These are phyloP conservation scores for Acomys russatus DNA, from an alignment of 2,797 vertebrate genomes.

Conservation along the genomic window DNA sequence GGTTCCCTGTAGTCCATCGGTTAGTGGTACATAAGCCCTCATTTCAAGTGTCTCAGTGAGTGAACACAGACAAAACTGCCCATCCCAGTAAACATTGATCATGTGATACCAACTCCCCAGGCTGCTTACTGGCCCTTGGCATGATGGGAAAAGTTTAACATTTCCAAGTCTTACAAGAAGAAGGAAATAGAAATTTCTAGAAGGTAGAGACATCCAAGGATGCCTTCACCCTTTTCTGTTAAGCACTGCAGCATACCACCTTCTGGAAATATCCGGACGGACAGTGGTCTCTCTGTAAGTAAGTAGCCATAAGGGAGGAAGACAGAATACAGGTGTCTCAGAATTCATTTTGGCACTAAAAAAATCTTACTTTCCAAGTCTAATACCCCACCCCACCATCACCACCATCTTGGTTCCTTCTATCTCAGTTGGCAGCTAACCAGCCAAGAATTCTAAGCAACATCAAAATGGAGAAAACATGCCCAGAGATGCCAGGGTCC, in stretches of 20 bases:
- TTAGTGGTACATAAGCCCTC: constrained; percentile 58
- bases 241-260: not conserved
- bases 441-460: not conserved
- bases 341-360: constrained; percentile 29
- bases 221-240: constrained; percentile 1
- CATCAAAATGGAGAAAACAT: constrained; percentile 16
- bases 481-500: constrained; percentile 19
- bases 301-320: not conserved
- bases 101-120: not conserved
- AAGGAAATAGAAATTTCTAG: constrained; percentile 66
- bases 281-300: not conserved
- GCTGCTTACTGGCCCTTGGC: not conserved
- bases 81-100: not conserved
- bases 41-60: constrained; percentile 71
- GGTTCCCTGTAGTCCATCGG: constrained; percentile 60
- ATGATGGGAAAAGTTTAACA: constrained; percentile 2
- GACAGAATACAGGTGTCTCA: not conserved
- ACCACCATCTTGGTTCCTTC: not conserved
- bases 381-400: not conserved
- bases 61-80: constrained; percentile 46
- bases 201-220: constrained; percentile 39
- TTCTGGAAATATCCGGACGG: not conserved
- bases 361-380: not conserved
- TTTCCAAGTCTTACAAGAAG: not conserved
- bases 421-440: not conserved